phyloP scores from a whole-genome alignment of 2,888 invertebrate species.

The Hypomecis punctinalis region DNA sequence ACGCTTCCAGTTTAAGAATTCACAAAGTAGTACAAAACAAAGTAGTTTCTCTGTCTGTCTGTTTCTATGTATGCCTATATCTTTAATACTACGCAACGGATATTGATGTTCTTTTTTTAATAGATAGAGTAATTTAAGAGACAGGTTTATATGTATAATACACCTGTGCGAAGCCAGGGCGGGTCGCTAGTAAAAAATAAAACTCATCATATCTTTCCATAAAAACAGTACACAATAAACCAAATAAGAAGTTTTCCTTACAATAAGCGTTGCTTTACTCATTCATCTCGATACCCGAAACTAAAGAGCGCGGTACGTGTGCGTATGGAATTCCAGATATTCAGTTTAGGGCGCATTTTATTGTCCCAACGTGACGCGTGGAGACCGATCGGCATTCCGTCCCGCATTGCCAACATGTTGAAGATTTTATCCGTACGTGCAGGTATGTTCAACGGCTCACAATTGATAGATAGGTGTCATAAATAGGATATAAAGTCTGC shows the following conservation, averaged over 20 bases:
- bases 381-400: constrained; percentile 24
- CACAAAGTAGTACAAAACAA: no score
- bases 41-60: no score
- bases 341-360: constrained; percentile 32
- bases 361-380: constrained; percentile 30
- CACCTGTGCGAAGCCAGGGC: no score
- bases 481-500: constrained; percentile 23
- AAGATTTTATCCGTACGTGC: constrained; percentile 32
- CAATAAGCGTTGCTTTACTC: constrained; percentile 16
- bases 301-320: constrained; percentile 28
- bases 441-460: constrained; percentile 27
- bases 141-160: no score
- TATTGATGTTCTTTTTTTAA: no score
- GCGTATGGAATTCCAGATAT: constrained; percentile 25
- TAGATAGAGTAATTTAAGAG: no score
- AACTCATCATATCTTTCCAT: neutral
- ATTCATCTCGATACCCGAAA: constrained; percentile 30
- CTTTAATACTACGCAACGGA: no score
- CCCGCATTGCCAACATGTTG: constrained; percentile 27
- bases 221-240: no score
- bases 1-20: no score
- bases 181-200: no score
- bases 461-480: constrained; percentile 31
- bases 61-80: no score
- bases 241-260: constrained; percentile 1